Conservation (phyloP, 2,113 vertebrate genomes). For the Nycticebus coucang region DNA sequence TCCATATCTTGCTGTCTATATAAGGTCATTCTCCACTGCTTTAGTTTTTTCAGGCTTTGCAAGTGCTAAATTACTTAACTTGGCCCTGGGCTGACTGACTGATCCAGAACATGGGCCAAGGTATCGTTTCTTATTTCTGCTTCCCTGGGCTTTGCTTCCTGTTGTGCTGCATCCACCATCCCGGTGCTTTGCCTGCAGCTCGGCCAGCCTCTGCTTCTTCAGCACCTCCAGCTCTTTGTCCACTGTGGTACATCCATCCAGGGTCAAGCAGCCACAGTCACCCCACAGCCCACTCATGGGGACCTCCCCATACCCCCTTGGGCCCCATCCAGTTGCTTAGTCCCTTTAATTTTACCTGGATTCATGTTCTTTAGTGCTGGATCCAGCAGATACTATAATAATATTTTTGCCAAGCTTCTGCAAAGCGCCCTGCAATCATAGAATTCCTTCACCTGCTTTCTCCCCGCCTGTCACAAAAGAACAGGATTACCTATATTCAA, state of each 20-base stretch:
- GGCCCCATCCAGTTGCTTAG: constrained; percentile 50
- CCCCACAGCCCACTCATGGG: too few species aligned
- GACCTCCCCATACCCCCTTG: too few species aligned
- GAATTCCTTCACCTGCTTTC: not conserved
- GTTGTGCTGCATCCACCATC: too few species aligned
- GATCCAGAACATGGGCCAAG: constrained; percentile 97
- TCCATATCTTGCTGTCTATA: constrained; percentile 96
- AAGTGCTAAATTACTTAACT: constrained; percentile 97
- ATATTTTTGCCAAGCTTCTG: constrained; percentile 70
- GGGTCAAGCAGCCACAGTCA: too few species aligned
- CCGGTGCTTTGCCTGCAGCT: too few species aligned
- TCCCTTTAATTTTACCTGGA: constrained; percentile 19
- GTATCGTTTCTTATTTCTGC: constrained; percentile 97
- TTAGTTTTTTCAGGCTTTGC: constrained; percentile 99
- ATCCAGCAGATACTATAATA: constrained; percentile 72
- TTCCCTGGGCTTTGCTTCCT: constrained; percentile 85
- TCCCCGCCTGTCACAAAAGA: constrained; percentile 15
- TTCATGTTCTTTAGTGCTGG: constrained; percentile 53
- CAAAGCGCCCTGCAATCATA: constrained; percentile 70
- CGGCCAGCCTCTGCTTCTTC: too few species aligned
- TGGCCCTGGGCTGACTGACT: constrained; percentile 95
- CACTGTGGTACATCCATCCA: too few species aligned
- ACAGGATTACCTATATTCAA: constrained; percentile 13
- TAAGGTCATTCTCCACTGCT: constrained; percentile 98
- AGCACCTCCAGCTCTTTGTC: too few species aligned